A percentile compares a stretch with the other conserved stretches of the same genome.
Conservation (phyloP, 2,888 invertebrate species). For the Selenia dentaria region DNA sequence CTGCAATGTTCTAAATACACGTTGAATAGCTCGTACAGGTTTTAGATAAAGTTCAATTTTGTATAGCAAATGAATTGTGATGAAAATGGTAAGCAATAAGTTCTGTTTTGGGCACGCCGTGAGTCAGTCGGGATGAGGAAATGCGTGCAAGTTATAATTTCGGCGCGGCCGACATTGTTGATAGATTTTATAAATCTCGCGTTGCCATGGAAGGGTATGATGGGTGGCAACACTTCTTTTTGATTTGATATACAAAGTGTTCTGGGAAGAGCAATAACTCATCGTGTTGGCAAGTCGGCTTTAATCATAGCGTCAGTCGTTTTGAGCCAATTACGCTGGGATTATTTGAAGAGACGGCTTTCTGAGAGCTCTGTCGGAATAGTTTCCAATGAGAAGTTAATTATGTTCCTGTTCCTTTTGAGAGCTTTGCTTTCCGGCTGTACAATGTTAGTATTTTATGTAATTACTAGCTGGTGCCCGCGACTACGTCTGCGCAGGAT, state of each 20-base stretch:
- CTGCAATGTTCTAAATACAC: slow-evolving; percentile 45
- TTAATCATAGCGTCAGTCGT: slow-evolving; percentile 28
- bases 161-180: slow-evolving; percentile 76
- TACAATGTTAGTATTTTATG: too few species aligned
- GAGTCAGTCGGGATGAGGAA: slow-evolving; percentile 81
- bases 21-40: slow-evolving; percentile 25
- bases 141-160: slow-evolving; percentile 82
- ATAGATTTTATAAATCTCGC: slow-evolving; percentile 65
- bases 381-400: slow-evolving; percentile 11
- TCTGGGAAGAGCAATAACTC: slow-evolving; percentile 30
- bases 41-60: slow-evolving; percentile 39
- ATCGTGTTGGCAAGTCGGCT: slow-evolving; percentile 23
- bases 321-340: slow-evolving; percentile 16
- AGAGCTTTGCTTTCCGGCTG: not conserved
- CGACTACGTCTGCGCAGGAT: too few species aligned
- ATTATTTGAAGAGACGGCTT: slow-evolving; percentile 15
- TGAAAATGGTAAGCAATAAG: slow-evolving; percentile 68
- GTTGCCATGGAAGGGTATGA: slow-evolving; percentile 47
- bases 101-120: slow-evolving; percentile 79
- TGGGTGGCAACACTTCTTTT: slow-evolving; percentile 39
- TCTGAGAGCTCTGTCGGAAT: slow-evolving; percentile 16
- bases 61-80: slow-evolving; percentile 16
- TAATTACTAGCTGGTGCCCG: too few species aligned
- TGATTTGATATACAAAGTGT: slow-evolving; percentile 30
- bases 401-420: slow-evolving; percentile 4